phyloP scores from a whole-genome alignment of 2,113 vertebrate species.

The Tetrao urogallus region DNA sequence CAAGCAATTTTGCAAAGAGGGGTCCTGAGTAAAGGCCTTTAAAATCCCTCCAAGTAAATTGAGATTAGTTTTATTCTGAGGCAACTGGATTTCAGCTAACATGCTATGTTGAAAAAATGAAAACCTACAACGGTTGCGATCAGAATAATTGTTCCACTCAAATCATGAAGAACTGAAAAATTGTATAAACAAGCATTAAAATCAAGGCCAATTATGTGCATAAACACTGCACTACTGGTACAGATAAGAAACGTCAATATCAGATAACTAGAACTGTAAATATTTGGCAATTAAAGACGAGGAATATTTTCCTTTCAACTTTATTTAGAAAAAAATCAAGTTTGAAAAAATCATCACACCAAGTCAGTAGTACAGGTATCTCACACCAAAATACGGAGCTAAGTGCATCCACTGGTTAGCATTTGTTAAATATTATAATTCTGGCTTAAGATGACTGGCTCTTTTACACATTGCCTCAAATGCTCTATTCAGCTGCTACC shows the following conservation, averaged over 20 bases:
- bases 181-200: background rate
- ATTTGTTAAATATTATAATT: constrained; percentile 76
- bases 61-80: background rate
- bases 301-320: background rate
- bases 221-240: background rate
- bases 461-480: constrained; percentile 63
- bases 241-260: background rate
- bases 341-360: background rate
- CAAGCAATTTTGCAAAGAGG: constrained; percentile 69
- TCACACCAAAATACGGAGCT: constrained; percentile 41
- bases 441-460: constrained; percentile 68
- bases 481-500: constrained; percentile 66
- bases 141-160: constrained; percentile 10
- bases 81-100: background rate
- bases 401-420: constrained; percentile 35
- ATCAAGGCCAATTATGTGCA: background rate
- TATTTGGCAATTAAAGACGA: background rate
- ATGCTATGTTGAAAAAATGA: background rate
- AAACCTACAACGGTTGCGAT: background rate
- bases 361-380: constrained; percentile 46
- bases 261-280: background rate
- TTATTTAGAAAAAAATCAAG: background rate
- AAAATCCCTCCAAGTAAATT: constrained; percentile 13
- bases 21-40: background rate
- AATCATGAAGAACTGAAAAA: constrained; percentile 23